Evolutionary conservation across 2,797 vertebrate genomes (phyloP).

Genomic region (Melanotaenia boesemani): DNA sequence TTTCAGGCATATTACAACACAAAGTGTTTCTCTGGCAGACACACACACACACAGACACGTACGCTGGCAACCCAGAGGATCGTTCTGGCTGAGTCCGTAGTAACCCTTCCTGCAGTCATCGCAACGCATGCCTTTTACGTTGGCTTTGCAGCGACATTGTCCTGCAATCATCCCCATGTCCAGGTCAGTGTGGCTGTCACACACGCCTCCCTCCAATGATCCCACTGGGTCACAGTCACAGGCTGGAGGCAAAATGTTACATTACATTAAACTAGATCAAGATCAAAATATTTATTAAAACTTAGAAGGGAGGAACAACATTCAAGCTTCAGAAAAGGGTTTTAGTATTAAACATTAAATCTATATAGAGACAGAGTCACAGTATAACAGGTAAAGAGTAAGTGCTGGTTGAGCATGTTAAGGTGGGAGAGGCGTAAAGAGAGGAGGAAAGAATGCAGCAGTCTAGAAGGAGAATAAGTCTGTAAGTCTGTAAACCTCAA

Average conservation of each 20-base stretch:
- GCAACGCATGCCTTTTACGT: constrained; percentile 84
- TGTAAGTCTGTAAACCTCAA: too few relatives aligned
- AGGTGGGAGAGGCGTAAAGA: not conserved
- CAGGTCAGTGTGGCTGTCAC: constrained; percentile 86
- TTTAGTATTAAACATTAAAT: not conserved
- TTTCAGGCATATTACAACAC: not conserved
- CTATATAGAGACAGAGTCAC: not conserved
- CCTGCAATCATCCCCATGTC: constrained; percentile 85
- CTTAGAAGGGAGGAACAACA: not conserved
- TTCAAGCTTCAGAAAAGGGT: not conserved
- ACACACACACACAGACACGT: constrained; percentile 60
- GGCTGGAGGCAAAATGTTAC: constrained; percentile 60
- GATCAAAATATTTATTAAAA: not conserved
- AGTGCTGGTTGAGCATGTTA: too few relatives aligned
- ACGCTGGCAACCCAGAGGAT: constrained; percentile 88
- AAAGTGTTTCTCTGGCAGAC: not conserved
- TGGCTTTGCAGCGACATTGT: constrained; percentile 89
- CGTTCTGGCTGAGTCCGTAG: constrained; percentile 86
- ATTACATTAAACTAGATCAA: not conserved
- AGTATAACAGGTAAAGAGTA: not conserved
- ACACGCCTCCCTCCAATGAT: constrained; percentile 86
- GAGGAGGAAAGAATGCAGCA: not conserved
- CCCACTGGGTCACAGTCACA: constrained; percentile 91
- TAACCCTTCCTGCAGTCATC: constrained; percentile 87
- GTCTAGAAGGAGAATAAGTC: not conserved